These are phyloP conservation scores for Brachionus paranguensis DNA, from an alignment of 1,140 invertebrate species.

Conservation along the genomic window DNA sequence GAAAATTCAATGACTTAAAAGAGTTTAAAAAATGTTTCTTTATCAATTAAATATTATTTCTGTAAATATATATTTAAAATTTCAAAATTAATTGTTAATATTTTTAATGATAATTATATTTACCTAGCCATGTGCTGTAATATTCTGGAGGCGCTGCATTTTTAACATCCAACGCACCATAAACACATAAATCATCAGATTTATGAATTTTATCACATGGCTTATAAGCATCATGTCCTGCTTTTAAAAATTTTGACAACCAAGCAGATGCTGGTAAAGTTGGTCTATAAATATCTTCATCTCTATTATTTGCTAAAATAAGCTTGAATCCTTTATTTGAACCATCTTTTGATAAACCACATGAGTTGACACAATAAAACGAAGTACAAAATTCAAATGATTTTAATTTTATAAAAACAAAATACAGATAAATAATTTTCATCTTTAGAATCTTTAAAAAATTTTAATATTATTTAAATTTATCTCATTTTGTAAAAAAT, in stretches of 20 bases:
- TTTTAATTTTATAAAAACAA: neutral
- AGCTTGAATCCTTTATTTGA: slow-evolving; percentile 16
- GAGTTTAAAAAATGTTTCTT: no score
- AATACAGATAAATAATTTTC: neutral
- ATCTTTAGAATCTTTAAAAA: neutral
- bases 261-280: slow-evolving; percentile 6
- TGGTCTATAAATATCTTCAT: slow-evolving; percentile 3
- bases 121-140: slow-evolving; percentile 40
- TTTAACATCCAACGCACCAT: slow-evolving; percentile 8
- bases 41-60: no score
- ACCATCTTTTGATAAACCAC: neutral
- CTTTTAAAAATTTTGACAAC: neutral
- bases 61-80: no score
- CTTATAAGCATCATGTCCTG: neutral
- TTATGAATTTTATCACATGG: neutral
- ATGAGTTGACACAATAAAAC: slow-evolving; percentile 30
- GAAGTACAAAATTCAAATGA: neutral
- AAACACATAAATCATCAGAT: neutral
- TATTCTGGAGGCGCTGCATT: neutral
- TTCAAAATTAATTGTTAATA: no score
- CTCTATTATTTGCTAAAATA: slow-evolving; percentile 31
- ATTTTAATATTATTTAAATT: no score
- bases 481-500: no score
- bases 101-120: neutral
- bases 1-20: no score